A percentile compares a stretch with the other conserved stretches of the same genome.
These are phyloP conservation scores for Eupelmus urozonus DNA, from an alignment of 2,888 invertebrate species.

Conservation along the genomic window DNA sequence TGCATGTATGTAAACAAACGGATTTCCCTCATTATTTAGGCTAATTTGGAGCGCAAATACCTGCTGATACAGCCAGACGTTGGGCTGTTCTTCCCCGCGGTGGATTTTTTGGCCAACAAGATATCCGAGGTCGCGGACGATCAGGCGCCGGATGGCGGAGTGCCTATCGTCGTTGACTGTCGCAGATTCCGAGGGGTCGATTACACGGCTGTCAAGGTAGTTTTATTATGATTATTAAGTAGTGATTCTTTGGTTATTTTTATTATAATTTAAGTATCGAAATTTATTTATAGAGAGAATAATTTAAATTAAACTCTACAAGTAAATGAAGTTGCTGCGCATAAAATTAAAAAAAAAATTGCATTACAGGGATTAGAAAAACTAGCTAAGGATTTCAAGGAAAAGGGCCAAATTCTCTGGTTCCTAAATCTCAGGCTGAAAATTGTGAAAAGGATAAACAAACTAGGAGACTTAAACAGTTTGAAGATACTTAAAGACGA, in stretches of 20 bases:
- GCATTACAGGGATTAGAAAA: constrained; percentile 81
- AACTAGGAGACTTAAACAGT: constrained; percentile 48
- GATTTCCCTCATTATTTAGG: constrained; percentile 70
- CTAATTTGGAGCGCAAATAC: constrained; percentile 78
- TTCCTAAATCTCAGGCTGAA: constrained; percentile 75
- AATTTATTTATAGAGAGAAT: not conserved
- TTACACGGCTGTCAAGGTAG: constrained; percentile 83
- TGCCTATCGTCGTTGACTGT: constrained; percentile 83
- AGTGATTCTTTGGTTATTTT: too few relatives aligned
- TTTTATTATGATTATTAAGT: constrained; percentile 8
- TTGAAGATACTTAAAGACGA: constrained; percentile 57
- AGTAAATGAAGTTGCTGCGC: too few relatives aligned
- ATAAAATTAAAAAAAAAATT: not conserved
- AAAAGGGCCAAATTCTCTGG: constrained; percentile 78
- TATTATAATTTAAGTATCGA: not conserved
- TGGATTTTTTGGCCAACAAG: constrained; percentile 82
- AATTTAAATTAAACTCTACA: constrained; percentile 9
- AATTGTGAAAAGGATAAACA: constrained; percentile 43
- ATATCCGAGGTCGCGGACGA: constrained; percentile 79
- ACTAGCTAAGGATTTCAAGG: constrained; percentile 80
- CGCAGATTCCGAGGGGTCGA: constrained; percentile 82
- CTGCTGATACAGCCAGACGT: constrained; percentile 82
- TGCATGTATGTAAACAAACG: not conserved
- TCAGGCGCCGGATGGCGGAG: constrained; percentile 74
- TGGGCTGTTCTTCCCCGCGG: constrained; percentile 85